phyloP scores from a whole-genome alignment of 2,113 vertebrate species.

The Australoheros scitulus region DNA sequence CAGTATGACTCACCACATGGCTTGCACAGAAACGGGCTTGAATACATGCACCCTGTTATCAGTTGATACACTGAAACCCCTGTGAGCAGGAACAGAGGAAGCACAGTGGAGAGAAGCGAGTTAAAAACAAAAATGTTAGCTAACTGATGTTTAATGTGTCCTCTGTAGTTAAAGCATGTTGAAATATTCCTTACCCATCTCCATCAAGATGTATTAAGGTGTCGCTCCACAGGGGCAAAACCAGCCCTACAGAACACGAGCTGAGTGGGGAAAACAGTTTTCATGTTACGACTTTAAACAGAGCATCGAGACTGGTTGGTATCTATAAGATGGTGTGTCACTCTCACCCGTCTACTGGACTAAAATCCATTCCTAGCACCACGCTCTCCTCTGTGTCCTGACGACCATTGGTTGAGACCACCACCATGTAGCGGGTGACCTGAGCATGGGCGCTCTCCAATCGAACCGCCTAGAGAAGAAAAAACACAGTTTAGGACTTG shows the following conservation, averaged over 20 bases:
- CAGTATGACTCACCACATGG: constrained; percentile 92
- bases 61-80: constrained; percentile 96
- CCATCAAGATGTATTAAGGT: constrained; percentile 98
- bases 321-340: background rate
- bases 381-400: constrained; percentile 98
- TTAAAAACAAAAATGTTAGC: background rate
- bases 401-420: constrained; percentile 94
- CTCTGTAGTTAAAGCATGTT: background rate
- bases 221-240: constrained; percentile 97
- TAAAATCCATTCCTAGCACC: constrained; percentile 98
- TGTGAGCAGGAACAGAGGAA: constrained; percentile 52
- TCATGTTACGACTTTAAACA: background rate
- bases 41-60: constrained; percentile 94
- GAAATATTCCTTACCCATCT: constrained; percentile 87
- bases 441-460: constrained; percentile 91
- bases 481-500: background rate
- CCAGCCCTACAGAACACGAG: constrained; percentile 93
- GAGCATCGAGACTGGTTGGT: background rate
- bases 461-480: constrained; percentile 82
- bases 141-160: background rate
- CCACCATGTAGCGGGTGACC: constrained; percentile 96
- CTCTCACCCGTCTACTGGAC: constrained; percentile 88
- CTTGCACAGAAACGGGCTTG: constrained; percentile 97
- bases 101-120: background rate
- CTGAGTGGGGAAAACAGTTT: constrained; percentile 68